phyloP scores from a whole-genome alignment of 2,888 invertebrate genomes.

The Tridacna gigas region DNA sequence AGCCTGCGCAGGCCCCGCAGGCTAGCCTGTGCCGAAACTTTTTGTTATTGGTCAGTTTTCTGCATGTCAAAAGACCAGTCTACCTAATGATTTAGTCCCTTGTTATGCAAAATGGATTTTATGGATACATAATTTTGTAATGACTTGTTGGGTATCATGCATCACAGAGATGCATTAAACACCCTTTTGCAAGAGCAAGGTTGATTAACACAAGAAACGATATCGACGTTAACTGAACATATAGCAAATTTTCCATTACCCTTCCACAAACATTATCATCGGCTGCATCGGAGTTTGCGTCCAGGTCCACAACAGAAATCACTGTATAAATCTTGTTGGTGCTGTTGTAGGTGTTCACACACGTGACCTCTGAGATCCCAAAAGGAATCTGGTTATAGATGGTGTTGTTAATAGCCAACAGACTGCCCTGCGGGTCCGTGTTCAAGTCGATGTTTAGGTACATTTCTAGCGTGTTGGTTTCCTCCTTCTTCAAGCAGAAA shows the following conservation, averaged over 20 bases:
- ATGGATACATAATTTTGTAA: no score
- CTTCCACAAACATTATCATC: constrained; percentile 14
- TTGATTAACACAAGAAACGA: no score
- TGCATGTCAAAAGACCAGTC: no score
- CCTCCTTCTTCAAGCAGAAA: not conserved
- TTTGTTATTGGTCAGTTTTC: no score
- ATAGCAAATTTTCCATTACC: not conserved
- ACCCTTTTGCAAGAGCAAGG: no score
- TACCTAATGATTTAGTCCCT: no score
- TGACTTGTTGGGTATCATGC: no score
- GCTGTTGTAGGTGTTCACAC: not conserved
- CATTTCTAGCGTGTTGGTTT: constrained; percentile 8
- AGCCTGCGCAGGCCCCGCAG: no score
- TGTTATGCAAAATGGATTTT: no score
- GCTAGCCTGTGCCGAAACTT: no score
- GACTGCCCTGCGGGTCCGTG: constrained; percentile 10
- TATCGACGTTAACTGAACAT: not conserved
- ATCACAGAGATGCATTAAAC: no score
- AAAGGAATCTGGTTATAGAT: not conserved
- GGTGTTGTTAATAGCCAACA: constrained; percentile 7
- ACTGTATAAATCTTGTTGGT: constrained; percentile 8
- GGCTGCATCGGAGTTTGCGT: not conserved
- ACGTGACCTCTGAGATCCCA: not conserved
- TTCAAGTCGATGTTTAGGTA: not conserved
- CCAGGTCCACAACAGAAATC: not conserved